Evolutionary conservation across 2,888 invertebrate species (phyloP).

Genomic region (Venusia cambrica): DNA sequence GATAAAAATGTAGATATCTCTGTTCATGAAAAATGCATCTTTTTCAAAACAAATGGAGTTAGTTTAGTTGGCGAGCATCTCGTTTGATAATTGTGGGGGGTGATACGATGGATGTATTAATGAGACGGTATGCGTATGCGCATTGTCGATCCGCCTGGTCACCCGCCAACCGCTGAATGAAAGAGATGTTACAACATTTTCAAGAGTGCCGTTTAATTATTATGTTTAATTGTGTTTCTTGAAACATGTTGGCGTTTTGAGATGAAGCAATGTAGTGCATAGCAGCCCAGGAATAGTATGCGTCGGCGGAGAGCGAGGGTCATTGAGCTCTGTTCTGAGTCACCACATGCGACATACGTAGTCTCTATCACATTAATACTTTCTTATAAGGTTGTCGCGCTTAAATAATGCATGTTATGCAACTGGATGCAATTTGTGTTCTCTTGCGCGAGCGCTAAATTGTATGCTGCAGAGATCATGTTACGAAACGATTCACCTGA

Average conservation of each 20-base stretch:
- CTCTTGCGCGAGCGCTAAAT: conserved; percentile 46
- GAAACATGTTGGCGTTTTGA: conserved; percentile 43
- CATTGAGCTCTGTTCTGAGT: conserved; percentile 67
- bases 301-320: conserved; percentile 63
- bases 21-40: conserved; percentile 34
- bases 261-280: conserved; percentile 57
- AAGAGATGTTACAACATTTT: conserved; percentile 30
- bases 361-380: conserved; percentile 75
- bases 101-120: conserved; percentile 27
- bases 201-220: conserved; percentile 32
- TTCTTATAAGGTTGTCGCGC: conserved; percentile 75
- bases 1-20: conserved; percentile 28
- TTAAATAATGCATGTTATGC: conserved; percentile 79
- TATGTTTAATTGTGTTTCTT: conserved; percentile 38
- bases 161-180: conserved; percentile 32
- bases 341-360: conserved; percentile 67
- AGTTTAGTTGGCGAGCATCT: conserved; percentile 30
- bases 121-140: conserved; percentile 23
- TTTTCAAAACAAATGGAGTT: conserved; percentile 33
- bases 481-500: conserved; percentile 26
- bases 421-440: conserved; percentile 73
- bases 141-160: conserved; percentile 25
- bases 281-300: conserved; percentile 64
- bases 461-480: conserved; percentile 37
- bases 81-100: conserved; percentile 30